Evolutionary conservation across 2,113 vertebrate genomes (phyloP).

Genomic region (Raja brachyura): DNA sequence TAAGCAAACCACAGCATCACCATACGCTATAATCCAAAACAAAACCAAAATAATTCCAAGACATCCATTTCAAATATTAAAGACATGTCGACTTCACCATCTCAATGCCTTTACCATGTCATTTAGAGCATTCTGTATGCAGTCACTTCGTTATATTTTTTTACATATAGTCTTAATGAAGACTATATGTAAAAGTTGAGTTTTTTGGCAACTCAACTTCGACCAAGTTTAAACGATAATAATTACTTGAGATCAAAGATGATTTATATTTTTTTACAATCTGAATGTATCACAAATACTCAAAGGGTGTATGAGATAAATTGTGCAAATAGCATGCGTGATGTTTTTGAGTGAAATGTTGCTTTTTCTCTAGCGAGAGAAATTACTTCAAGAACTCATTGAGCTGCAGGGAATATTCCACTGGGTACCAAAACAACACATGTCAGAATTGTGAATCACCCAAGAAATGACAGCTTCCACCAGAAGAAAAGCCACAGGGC

Average conservation of each 20-base stretch:
- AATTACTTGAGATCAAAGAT: conserved; percentile 14
- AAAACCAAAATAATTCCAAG: neutral
- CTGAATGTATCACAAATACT: neutral
- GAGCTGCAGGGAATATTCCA: neutral
- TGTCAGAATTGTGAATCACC: neutral
- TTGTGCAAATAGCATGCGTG: neutral
- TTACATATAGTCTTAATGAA: too few relatives aligned
- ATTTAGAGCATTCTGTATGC: neutral
- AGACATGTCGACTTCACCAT: neutral
- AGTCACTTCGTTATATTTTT: too few relatives aligned
- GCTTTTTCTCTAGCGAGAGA: neutral
- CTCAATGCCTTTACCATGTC: neutral
- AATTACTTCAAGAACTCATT: neutral
- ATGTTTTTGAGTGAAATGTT: neutral
- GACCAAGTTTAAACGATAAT: neutral
- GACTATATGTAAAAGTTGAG: too few relatives aligned
- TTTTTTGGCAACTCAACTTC: neutral
- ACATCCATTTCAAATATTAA: neutral
- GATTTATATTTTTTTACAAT: neutral
- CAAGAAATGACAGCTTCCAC: neutral
- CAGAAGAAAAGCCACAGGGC: neutral
- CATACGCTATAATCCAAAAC: neutral
- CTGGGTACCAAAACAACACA: neutral
- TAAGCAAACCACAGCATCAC: neutral
- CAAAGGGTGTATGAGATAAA: neutral